Evolutionary conservation across 2,888 invertebrate genomes (phyloP).

Genomic region (Meteorus colon): DNA sequence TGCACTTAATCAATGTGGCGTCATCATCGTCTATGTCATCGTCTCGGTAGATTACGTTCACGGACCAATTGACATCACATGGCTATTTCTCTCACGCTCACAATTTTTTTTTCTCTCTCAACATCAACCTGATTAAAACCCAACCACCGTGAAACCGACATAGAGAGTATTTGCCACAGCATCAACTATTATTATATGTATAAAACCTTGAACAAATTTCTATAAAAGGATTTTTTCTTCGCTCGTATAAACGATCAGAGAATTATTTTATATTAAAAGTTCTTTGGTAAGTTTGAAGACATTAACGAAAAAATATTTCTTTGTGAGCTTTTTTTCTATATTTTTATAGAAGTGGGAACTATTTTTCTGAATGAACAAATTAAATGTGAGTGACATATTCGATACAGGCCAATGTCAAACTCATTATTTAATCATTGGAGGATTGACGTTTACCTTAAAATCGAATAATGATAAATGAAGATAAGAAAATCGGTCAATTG

Average conservation of each 20-base stretch:
- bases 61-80: slow-evolving; percentile 4
- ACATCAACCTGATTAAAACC: slow-evolving; percentile 10
- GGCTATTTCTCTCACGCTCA: neutral
- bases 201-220: neutral
- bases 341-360: no score
- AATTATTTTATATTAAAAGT: neutral
- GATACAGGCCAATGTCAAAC: neutral
- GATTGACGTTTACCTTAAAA: neutral
- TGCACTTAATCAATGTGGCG: neutral
- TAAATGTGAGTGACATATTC: no score
- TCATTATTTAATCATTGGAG: neutral
- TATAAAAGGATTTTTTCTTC: neutral
- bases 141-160: slow-evolving; percentile 10
- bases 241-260: neutral
- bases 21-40: slow-evolving; percentile 5
- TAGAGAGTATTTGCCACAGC: neutral
- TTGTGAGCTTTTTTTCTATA: no score
- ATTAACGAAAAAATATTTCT: neutral
- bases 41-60: slow-evolving; percentile 7
- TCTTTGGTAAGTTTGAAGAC: neutral
- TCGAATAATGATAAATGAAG: neutral
- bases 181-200: neutral
- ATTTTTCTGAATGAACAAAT: no score
- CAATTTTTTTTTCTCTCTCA: neutral
- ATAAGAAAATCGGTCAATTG: slow-evolving; percentile 42